Base-by-base conservation (phyloP, 2,888 invertebrate species). In the Eueremaeus valkanovi region DNA sequence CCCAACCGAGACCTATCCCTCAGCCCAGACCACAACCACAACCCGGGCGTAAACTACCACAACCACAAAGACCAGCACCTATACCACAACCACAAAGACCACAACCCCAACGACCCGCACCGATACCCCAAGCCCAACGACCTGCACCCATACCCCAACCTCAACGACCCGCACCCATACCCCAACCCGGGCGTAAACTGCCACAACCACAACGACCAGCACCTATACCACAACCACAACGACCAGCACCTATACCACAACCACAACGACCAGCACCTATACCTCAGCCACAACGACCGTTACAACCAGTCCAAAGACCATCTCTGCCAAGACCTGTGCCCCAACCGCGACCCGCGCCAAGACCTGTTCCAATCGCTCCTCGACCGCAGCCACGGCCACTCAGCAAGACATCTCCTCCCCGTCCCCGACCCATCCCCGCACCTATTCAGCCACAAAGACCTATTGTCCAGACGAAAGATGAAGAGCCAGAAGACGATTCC, bases 251-350 rank as follows among this genome's bases (percentile, higher is more conserved):
- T 1, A 27, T 36, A 27, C 63, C 33, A 13, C 68, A 5, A 2
- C 42, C n/a, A 36, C 73, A 55, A 27, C 73, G 49, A 42, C 27
- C 27, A n/a, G 21, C 24, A 27, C 74, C 74, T 18, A 70, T 18
- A 21, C 36, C 40, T 42, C 9, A 11, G 24, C 72, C 9, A 68
- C 6, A 11, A 33, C 31, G 16, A 8, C 36, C 9, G n/a, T 21
- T 42, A 36, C 27, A 31, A 45, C 40, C 73, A 27, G 33, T 66
- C 6, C 61, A 27, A n/a, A 11, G 29, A 13, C 58, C 45, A n/a
- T 21, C 3, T n/a, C 24, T 3, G 21, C 9, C 29, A 16, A 13
- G 36, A n/a, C 66, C 66, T 21, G 18, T 33, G 16, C 68, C 68
- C 16, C 51, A 49, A 29, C 72, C 72, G 0, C 72, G 51, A 13